Conservation (phyloP, 2,113 vertebrate species). For the Casuarius casuarius region DNA sequence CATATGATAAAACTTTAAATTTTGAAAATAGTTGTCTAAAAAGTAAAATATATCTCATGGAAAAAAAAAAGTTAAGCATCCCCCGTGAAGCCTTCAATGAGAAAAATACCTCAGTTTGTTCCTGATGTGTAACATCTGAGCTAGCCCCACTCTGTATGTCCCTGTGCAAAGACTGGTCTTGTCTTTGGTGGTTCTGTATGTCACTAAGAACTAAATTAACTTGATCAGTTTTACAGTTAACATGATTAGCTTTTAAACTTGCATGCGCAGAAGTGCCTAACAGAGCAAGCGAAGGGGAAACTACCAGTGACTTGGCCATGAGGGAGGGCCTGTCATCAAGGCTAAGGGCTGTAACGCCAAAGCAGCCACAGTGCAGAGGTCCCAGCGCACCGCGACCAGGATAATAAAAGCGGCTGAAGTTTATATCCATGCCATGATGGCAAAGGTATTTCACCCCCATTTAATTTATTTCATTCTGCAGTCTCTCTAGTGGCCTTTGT, state of each 20-base stretch:
- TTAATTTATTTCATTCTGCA: not conserved
- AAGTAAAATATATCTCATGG: not conserved
- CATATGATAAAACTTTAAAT: not conserved
- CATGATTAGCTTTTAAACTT: not conserved
- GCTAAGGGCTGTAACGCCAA: not conserved
- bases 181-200: not conserved
- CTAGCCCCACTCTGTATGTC: rapidly evolving
- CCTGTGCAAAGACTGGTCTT: not conserved
- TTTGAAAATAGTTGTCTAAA: not conserved
- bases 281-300: not conserved
- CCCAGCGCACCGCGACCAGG: rapidly evolving
- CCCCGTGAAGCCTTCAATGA: not conserved
- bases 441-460: not conserved
- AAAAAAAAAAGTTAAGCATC: not conserved
- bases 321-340: not conserved
- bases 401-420: not conserved
- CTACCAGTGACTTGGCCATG: not conserved
- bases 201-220: not conserved
- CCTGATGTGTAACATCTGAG: not conserved
- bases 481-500: not conserved
- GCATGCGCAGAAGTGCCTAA: not conserved
- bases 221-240: not conserved
- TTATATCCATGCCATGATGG: not conserved
- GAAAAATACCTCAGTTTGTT: not conserved
- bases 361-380: not conserved